A percentile compares a stretch with the other conserved stretches of the same genome.
Conservation (phyloP, 2,888 invertebrate species). For the Cephonodes hylas region DNA sequence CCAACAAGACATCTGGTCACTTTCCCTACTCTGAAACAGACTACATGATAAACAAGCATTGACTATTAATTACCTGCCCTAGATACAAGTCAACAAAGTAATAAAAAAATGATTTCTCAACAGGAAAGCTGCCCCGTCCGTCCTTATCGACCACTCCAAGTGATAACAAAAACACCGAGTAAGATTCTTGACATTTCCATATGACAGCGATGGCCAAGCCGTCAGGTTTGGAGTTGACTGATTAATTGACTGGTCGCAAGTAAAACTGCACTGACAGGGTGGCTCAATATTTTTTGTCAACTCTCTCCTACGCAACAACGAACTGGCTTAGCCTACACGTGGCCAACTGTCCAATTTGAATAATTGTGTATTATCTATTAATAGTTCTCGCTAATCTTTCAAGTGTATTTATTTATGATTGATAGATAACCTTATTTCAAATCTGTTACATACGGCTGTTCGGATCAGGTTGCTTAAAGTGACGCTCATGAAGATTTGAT, state of each 20-base stretch:
- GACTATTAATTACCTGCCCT: too few relatives aligned
- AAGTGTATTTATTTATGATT: not conserved
- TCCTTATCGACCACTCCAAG: not conserved
- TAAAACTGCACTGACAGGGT: constrained; percentile 7
- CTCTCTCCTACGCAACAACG: constrained; percentile 8
- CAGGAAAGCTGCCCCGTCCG: not conserved
- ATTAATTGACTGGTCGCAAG: constrained; percentile 7
- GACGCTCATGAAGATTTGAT: too few relatives aligned
- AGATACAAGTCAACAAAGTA: too few relatives aligned
- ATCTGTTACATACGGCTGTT: not conserved
- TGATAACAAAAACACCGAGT: not conserved
- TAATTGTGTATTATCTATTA: constrained; percentile 1
- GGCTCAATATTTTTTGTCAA: constrained; percentile 4
- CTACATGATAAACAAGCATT: too few relatives aligned
- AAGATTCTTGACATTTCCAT: constrained; percentile 4
- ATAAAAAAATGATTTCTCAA: not conserved
- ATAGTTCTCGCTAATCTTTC: not conserved
- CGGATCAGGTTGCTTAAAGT: not conserved
- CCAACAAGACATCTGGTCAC: too few relatives aligned
- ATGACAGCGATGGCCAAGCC: constrained; percentile 5
- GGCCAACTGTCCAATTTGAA: not conserved
- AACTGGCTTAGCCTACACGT: constrained; percentile 7
- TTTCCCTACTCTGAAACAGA: too few relatives aligned
- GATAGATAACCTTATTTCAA: not conserved
- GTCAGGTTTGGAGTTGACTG: constrained; percentile 2